Base-by-base conservation (phyloP, 1,140 invertebrate genomes). In the Heliconius nattereri region DNA sequence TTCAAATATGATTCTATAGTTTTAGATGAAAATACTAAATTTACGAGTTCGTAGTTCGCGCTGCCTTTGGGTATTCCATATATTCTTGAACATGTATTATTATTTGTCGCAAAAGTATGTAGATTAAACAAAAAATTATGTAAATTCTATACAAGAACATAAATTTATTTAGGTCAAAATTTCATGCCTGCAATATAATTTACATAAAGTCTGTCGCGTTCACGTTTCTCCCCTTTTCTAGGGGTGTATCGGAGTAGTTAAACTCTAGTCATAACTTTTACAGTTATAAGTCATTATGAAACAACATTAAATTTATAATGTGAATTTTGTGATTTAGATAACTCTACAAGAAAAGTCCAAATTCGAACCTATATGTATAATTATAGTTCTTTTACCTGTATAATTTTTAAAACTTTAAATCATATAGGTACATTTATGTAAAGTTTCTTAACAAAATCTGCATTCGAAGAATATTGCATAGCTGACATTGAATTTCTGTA, bases 401-500 rank as follows among this genome's bases (percentile, higher is more conserved):
- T n/a, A 72, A 8, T 29, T 71, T 35, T 26, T 16, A 9, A 71
- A 71, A 71, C 16, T 71, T 57, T 23, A 29, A 29, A 29, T 16
- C 60, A 26, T 66, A 29, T 52, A 19, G 11, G n/a, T 32, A n/a
- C 6, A 57, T n/a, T 23, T 7, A 57, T 23, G 16, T 16, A 66
- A 66, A 66, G 6, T 26, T 66, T 29, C 26, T 66, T 3, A 66
- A 1, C 7, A 66, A 72, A 35, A 37, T 71, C 71, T 54, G 71
- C 66, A 78, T 78, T 76, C 57, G 9, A 29, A 70, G 57, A 70
- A 70, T 32, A 76, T 70, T 40, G 75, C 66, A 66, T 70, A 19
- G 40, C 71, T 87, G 90, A 81, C 88, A 91, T 91, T 93, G 90
- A 81, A 83, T 84, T 84, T 82, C 82, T 86, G 81, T 85, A 75